A percentile compares a stretch with the other conserved stretches of the same genome.
Evolutionary conservation across 1,140 invertebrate genomes (phyloP).

Genomic region (Apocrypta bakeri): DNA sequence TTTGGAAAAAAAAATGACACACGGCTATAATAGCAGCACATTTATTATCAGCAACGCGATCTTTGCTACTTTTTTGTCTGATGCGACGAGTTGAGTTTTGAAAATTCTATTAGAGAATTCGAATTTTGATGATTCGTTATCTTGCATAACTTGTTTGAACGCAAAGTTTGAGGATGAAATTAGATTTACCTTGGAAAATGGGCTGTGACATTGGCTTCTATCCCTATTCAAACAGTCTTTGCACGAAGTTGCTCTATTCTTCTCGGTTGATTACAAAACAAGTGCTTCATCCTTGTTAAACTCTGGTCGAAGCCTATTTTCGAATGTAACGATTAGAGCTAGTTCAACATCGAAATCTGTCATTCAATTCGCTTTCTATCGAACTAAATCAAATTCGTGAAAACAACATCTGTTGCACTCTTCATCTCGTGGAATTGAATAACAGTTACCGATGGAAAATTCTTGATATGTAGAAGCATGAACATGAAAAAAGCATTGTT

Average conservation of each 20-base stretch:
- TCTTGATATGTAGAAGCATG: slow-evolving; percentile 24
- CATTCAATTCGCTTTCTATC: not conserved
- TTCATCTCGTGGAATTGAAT: not conserved
- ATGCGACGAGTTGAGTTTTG: not conserved
- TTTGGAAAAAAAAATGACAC: not conserved
- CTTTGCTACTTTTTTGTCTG: not conserved
- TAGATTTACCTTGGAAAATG: not conserved
- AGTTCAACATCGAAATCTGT: not conserved
- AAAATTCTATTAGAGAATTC: slow-evolving; percentile 13
- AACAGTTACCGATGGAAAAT: not conserved
- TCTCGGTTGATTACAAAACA: no score
- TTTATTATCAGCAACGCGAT: not conserved
- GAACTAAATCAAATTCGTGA: not conserved
- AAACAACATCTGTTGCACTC: no score
- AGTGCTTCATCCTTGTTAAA: no score
- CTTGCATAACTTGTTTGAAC: slow-evolving; percentile 6
- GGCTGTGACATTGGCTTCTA: no score
- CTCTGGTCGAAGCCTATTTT: no score
- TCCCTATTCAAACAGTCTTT: no score
- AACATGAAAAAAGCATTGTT: not conserved
- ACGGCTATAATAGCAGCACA: not conserved
- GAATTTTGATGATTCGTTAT: slow-evolving; percentile 35
- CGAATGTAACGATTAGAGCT: no score
- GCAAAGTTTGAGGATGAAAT: slow-evolving; percentile 2
- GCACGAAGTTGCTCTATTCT: no score